A percentile compares a stretch with the other conserved stretches of the same genome.
phyloP scores from a whole-genome alignment of 2,888 invertebrate genomes.

The Hirtodrosophila histrioides region DNA sequence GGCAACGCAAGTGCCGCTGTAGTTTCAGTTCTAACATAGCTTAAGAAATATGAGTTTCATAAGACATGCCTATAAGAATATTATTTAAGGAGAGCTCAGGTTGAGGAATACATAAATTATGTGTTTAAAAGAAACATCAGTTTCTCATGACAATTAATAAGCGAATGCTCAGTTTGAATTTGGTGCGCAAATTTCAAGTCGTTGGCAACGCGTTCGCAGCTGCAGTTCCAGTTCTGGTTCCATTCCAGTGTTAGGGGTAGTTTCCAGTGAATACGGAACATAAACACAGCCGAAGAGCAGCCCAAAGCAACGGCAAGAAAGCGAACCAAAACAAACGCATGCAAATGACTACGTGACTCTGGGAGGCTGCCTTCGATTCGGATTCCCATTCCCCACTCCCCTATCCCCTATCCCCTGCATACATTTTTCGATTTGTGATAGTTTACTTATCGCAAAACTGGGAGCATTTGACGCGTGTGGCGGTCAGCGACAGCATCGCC shows the following conservation, averaged over 20 bases:
- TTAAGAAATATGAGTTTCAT: too few species aligned
- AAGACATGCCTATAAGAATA: too few species aligned
- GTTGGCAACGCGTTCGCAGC: slow-evolving; percentile 50
- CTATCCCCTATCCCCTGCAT: neutral
- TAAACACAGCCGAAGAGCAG: slow-evolving; percentile 51
- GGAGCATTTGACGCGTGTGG: slow-evolving; percentile 44
- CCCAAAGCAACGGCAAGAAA: slow-evolving; percentile 24
- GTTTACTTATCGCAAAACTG: slow-evolving; percentile 63
- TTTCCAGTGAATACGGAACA: slow-evolving; percentile 44
- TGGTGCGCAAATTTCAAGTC: neutral
- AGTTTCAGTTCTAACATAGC: too few species aligned
- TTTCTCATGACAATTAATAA: slow-evolving; percentile 1
- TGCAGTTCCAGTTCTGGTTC: slow-evolving; percentile 31
- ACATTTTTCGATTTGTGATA: slow-evolving; percentile 43
- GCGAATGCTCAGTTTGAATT: slow-evolving; percentile 2
- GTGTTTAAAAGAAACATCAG: neutral
- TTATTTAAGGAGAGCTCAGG: too few species aligned
- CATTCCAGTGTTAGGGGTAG: slow-evolving; percentile 42
- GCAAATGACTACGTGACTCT: slow-evolving; percentile 70
- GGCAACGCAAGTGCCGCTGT: too few species aligned
- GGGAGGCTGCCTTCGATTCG: slow-evolving; percentile 23
- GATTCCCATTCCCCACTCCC: slow-evolving; percentile 10
- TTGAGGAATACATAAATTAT: too few species aligned
- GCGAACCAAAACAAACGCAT: slow-evolving; percentile 66
- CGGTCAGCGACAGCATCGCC: slow-evolving; percentile 41